Base-by-base conservation (phyloP, 2,797 vertebrate species). In the Silurus aristotelis region DNA sequence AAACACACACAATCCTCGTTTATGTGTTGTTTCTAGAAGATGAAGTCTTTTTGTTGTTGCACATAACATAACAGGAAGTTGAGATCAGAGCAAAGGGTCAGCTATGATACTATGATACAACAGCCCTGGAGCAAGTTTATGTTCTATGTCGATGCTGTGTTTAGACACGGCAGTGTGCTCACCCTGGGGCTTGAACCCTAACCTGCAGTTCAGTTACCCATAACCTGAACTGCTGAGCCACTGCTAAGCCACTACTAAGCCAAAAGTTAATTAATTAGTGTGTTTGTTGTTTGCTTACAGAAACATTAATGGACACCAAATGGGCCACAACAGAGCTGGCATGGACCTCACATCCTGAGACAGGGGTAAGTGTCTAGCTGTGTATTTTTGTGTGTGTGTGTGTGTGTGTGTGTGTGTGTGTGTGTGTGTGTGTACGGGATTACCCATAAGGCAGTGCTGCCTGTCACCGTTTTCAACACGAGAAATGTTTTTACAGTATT, bases 291-390 rank as follows among this genome's bases (percentile, higher is more conserved):
- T 86, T 92, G 87, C 93, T 61, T 92, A 87, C 93, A 99, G 98
- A 99, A 93, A 99, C 97, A 25, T 93, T 99, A 92, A 99, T 99
- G 97, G 98, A 99, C 95, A 99, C 97, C 0, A 99, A 97, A 91
- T 98, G 96, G 97, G 97, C 97, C 90, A 98, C 97, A 0, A 99
- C 98, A 67, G 98, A 99, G 92, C 92, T 99, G 92, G 97, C 97
- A 0, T 99, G 98, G 98, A 98, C 97, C 55, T 93, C 97, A 88
- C 97, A 99, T 93, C 98, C 98, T 0, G 98, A 99, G 90, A 97
- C 96, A 0, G 98, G 98, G 94, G 98, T 99, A 94, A 97, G 97
- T 70, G 7, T 85, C 17, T 72, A 1, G 31, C 25, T 80, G 20
- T 60, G 8, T 77, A 17, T 19, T n/a, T 72, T n/a, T 52, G 4